These are phyloP conservation scores for Neomicropteryx cornuta DNA, from an alignment of 1,140 invertebrate species.

Conservation along the genomic window DNA sequence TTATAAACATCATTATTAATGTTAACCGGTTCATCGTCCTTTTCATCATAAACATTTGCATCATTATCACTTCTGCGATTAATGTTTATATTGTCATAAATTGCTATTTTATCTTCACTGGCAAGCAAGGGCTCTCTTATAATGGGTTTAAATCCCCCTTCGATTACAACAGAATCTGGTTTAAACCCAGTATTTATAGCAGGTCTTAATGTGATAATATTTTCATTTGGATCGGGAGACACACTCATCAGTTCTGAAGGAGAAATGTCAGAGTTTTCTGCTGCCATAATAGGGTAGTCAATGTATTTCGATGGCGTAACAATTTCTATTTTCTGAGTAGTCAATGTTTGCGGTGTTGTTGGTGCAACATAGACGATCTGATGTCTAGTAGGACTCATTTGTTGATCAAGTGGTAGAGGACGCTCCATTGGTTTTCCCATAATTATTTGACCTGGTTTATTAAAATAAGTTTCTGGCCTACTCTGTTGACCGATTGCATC, in stretches of 20 bases:
- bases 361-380: slow-evolving; percentile 18
- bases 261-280: slow-evolving; percentile 24
- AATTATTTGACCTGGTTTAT: slow-evolving; percentile 35
- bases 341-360: slow-evolving; percentile 14
- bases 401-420: slow-evolving; percentile 32
- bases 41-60: slow-evolving; percentile 33
- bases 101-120: slow-evolving; percentile 39
- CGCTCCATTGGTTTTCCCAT: slow-evolving; percentile 38
- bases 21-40: slow-evolving; percentile 35
- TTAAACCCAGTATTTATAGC: slow-evolving; percentile 66
- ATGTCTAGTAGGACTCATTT: slow-evolving; percentile 28
- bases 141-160: slow-evolving; percentile 74
- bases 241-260: slow-evolving; percentile 41
- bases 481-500: slow-evolving; percentile 23
- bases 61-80: slow-evolving; percentile 41
- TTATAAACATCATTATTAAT: slow-evolving; percentile 19
- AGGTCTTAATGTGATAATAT: slow-evolving; percentile 24
- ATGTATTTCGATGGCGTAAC: no score
- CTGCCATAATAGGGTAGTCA: slow-evolving; percentile 7
- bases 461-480: slow-evolving; percentile 21
- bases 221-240: slow-evolving; percentile 21
- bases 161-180: slow-evolving; percentile 66
- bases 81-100: slow-evolving; percentile 29
- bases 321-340: slow-evolving; percentile 9
- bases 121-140: slow-evolving; percentile 45